A percentile compares a stretch with the other conserved stretches of the same genome.
phyloP scores from a whole-genome alignment of 1,140 invertebrate genomes.

The Eriocheir sinensis region DNA sequence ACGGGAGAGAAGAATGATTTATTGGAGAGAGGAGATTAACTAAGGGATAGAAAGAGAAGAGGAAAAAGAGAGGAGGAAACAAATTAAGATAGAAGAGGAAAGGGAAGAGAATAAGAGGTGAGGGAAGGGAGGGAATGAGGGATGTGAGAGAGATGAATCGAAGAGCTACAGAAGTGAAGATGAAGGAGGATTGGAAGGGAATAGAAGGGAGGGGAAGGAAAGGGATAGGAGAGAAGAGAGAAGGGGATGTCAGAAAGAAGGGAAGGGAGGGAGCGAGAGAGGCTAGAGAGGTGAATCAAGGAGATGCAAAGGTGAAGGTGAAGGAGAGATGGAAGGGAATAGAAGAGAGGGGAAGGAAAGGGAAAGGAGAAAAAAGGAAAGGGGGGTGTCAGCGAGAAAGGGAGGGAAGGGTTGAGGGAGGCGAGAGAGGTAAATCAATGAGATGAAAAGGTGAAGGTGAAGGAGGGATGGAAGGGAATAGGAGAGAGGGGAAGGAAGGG shows the following conservation, averaged over 20 bases:
- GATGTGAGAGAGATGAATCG: neutral
- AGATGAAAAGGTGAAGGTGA: too few relatives aligned
- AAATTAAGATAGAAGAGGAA: neutral
- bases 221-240: too few relatives aligned
- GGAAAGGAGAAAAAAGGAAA: too few relatives aligned
- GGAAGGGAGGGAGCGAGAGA: neutral
- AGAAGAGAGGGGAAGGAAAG: too few relatives aligned
- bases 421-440: too few relatives aligned
- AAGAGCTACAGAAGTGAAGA: neutral
- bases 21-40: neutral
- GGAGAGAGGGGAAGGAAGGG: neutral
- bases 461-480: too few relatives aligned
- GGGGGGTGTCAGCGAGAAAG: conserved; percentile 8
- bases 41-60: conserved; percentile 46
- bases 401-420: conserved; percentile 23
- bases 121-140: neutral
- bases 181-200: too few relatives aligned
- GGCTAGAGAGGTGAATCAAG: too few relatives aligned
- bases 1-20: neutral
- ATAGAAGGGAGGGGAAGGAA: too few relatives aligned
- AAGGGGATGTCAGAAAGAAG: neutral
- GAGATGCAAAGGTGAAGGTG: too few relatives aligned
- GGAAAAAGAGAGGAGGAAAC: neutral
- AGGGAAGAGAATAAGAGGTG: neutral
- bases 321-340: too few relatives aligned